Evolutionary conservation across 2,797 vertebrate genomes (phyloP), one percentile per base, ranked within the genome.

Genomic region (Mus minutoides): DNA sequence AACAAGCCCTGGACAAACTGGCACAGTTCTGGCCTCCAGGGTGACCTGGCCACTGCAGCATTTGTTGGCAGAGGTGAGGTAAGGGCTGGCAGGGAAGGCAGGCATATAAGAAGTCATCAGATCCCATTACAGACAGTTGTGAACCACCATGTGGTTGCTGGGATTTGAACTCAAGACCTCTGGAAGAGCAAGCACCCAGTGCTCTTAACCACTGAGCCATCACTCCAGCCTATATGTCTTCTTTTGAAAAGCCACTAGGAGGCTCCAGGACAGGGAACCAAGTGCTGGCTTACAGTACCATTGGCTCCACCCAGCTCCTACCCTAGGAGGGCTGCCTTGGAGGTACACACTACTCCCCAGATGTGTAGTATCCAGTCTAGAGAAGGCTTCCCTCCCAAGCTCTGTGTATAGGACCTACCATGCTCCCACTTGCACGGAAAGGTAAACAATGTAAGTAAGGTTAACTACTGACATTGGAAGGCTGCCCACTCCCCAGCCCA

Each of bases 241-340:
- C 94, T 96, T 95, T 96, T 92, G 87, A 75, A 93, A 96, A 95
- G 86, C 96, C 87, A 56, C 78, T 0, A 0, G 93, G 92, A 90
- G 95, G 89, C 7, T 0, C 0, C 10, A 75, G 49, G 95, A 97
- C 95, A 95, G 82, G 60, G 79, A 78, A 13, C 37, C 46, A 54
- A 37, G 79, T 60, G 92, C 92, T 0, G 0, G 49, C 21, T n/a
- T 19, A 16, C 3, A 52, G 83, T 49, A 69, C 60, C 34, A 60
- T 3, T 17, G 3, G 69, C 26, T 14, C 52, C 0, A 0, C 73
- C 21, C 3, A 22, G 49, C 77, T 17, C 75, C 89, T 4, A 3
- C 34, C 6, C 56, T 52, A 10, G 73, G 73, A 62, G n/a, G 75
- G 29, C 54, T 11, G 87, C 34, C 43, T 46, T 37, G 54, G 73